Evolutionary conservation across 2,113 vertebrate genomes (phyloP).

Genomic region (Pachypanchax playfairii): DNA sequence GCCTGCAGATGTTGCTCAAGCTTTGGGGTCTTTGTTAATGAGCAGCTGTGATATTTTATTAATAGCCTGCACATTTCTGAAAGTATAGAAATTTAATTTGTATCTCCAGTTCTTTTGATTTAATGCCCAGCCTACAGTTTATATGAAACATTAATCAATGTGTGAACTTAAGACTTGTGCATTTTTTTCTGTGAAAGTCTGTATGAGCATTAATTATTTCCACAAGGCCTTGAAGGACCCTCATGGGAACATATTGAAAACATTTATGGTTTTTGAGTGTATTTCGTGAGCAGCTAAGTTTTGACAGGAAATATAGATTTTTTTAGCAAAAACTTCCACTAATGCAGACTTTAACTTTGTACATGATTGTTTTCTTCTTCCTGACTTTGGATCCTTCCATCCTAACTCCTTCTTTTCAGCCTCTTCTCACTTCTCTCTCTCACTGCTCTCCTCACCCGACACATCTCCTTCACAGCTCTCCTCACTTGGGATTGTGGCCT

Average conservation of each 20-base stretch:
- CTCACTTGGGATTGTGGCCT: slow-evolving; percentile 63
- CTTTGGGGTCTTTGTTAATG: too few relatives aligned
- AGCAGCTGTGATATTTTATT: too few relatives aligned
- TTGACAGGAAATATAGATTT: too few relatives aligned
- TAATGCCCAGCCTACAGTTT: background rate
- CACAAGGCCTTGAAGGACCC: background rate
- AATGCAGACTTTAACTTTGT: too few relatives aligned
- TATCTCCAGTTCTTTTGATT: background rate
- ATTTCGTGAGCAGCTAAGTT: slow-evolving; percentile 5
- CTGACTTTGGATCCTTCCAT: too few relatives aligned
- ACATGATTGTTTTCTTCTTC: too few relatives aligned
- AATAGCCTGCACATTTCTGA: too few relatives aligned
- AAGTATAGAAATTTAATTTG: too few relatives aligned
- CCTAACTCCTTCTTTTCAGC: background rate
- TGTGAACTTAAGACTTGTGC: background rate
- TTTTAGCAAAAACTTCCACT: too few relatives aligned
- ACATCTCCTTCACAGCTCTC: slow-evolving; percentile 38
- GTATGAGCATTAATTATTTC: background rate
- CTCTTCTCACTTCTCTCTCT: slow-evolving; percentile 26
- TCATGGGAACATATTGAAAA: background rate
- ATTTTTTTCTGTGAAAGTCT: background rate
- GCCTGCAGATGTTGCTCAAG: too few relatives aligned
- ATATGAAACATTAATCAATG: background rate
- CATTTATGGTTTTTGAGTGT: background rate
- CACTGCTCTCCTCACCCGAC: slow-evolving; percentile 35